phyloP scores from a whole-genome alignment of 1,140 invertebrate genomes.

The Drusus annulatus region DNA sequence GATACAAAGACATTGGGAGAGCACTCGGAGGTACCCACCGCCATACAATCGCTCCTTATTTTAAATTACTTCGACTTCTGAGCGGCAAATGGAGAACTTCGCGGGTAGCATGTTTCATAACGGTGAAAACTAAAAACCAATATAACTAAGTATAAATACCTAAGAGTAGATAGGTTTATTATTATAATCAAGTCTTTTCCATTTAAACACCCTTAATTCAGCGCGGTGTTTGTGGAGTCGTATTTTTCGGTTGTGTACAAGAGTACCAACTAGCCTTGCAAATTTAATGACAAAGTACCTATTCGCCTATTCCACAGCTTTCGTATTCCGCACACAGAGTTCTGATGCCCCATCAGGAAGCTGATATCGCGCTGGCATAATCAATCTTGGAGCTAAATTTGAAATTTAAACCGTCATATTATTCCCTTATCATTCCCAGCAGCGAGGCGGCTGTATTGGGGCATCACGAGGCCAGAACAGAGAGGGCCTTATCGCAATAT shows the following conservation, averaged over 20 bases:
- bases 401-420: slow-evolving; percentile 53
- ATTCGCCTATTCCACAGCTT: background rate
- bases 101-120: too few relatives aligned
- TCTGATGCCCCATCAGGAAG: slow-evolving; percentile 1
- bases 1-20: slow-evolving; percentile 44
- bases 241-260: too few relatives aligned
- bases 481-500: slow-evolving; percentile 49
- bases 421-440: slow-evolving; percentile 47
- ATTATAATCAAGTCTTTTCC: too few relatives aligned
- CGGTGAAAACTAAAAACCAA: too few relatives aligned
- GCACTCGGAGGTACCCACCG: background rate
- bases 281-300: background rate
- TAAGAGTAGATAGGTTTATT: too few relatives aligned
- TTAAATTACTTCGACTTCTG: background rate
- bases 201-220: too few relatives aligned
- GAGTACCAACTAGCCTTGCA: too few relatives aligned
- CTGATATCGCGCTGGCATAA: slow-evolving; percentile 36
- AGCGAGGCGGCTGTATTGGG: slow-evolving; percentile 28
- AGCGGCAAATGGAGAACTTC: background rate
- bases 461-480: slow-evolving; percentile 45
- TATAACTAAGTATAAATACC: too few relatives aligned
- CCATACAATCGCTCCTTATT: slow-evolving; percentile 9
- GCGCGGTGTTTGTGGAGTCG: too few relatives aligned
- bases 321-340: slow-evolving; percentile 17
- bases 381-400: slow-evolving; percentile 55